phyloP scores from a whole-genome alignment of 2,797 vertebrate genomes.

The Zenarchopterus dispar region DNA sequence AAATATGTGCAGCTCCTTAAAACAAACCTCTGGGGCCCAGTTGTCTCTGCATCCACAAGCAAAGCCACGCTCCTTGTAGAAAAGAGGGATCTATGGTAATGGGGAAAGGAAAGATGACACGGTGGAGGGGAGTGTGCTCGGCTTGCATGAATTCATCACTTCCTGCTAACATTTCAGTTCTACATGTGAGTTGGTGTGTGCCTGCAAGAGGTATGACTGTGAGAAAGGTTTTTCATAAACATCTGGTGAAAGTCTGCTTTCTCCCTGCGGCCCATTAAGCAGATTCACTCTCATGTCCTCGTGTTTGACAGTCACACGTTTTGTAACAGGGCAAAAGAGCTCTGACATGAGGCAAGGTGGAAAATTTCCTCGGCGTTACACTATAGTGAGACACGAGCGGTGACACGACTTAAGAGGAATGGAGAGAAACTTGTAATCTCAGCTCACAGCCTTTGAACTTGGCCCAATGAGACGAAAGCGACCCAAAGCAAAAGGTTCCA shows the following conservation, averaged over 20 bases:
- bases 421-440: conserved; percentile 81
- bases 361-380: conserved; percentile 61
- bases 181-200: conserved; percentile 32
- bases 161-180: conserved; percentile 37
- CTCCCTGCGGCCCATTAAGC: conserved; percentile 61
- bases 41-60: conserved; percentile 55
- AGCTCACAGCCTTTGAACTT: conserved; percentile 83
- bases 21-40: conserved; percentile 63
- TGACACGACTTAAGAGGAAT: conserved; percentile 72
- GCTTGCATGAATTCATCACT: conserved; percentile 37
- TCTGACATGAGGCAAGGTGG: conserved; percentile 61
- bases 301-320: conserved; percentile 55
- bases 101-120: conserved; percentile 36
- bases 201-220: conserved; percentile 30
- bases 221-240: conserved; percentile 52
- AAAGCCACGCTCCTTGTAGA: conserved; percentile 36
- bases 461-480: conserved; percentile 75
- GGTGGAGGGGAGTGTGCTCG: conserved; percentile 13
- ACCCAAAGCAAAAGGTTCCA: conserved; percentile 82
- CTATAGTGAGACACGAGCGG: conserved; percentile 67
- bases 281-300: conserved; percentile 53
- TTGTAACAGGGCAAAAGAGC: conserved; percentile 54
- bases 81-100: conserved; percentile 62
- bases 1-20: conserved; percentile 74
- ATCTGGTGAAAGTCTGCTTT: conserved; percentile 56